Conservation (phyloP, 2,797 vertebrate genomes). For the Thripadectes ignobilis region DNA sequence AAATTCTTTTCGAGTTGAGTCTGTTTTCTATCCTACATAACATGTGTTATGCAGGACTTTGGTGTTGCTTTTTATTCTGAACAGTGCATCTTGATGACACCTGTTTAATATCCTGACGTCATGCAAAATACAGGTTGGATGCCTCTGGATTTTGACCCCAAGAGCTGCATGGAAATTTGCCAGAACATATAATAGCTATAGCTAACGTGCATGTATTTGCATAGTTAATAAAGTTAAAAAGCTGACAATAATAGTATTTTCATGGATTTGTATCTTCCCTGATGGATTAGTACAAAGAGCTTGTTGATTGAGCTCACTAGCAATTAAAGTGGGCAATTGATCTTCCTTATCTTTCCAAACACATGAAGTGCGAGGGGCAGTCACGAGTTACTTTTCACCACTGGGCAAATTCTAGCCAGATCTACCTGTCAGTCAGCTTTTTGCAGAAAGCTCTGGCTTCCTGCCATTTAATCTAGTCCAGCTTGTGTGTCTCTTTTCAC, state of each 20-base stretch:
- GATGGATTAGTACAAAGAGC: conserved; percentile 18
- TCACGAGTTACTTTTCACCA: not conserved
- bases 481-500: not conserved
- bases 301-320: conserved; percentile 34
- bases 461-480: not conserved
- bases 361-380: not conserved
- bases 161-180: not conserved
- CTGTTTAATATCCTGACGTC: not conserved
- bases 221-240: conserved; percentile 14
- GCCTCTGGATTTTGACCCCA: not conserved
- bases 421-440: conserved; percentile 1
- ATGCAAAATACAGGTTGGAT: not conserved
- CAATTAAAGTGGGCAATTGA: not conserved
- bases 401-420: not conserved
- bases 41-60: not conserved
- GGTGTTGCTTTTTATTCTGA: not conserved
- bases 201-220: not conserved
- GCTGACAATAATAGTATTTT: not conserved
- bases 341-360: conserved; percentile 19
- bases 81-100: not conserved
- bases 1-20: not conserved
- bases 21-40: not conserved
- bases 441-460: not conserved
- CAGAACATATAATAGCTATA: not conserved
- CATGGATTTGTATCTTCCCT: conserved; percentile 1